phyloP scores from a whole-genome alignment of 1,140 invertebrate genomes.

The Aphelenchoides besseyi region DNA sequence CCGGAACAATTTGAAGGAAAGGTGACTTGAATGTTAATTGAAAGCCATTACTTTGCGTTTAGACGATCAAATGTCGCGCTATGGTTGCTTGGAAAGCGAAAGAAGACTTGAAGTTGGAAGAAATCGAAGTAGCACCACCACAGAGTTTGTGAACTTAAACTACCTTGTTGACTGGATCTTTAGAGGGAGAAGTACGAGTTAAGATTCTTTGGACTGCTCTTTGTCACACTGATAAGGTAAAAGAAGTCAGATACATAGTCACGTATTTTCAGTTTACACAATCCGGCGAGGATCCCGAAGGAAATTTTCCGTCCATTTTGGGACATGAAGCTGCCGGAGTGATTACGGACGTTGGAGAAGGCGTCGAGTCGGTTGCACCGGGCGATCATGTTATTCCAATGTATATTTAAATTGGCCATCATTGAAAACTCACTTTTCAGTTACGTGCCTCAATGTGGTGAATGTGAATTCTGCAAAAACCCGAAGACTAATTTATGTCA shows the following conservation, averaged over 20 bases:
- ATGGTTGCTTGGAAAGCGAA: conserved; percentile 62
- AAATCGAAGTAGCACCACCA: conserved; percentile 88
- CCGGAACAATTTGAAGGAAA: conserved; percentile 2
- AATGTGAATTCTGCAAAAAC: conserved; percentile 92
- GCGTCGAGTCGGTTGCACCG: conserved; percentile 62
- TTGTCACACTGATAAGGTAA: conserved; percentile 87
- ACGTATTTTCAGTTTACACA: conserved; percentile 66
- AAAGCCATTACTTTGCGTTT: background rate
- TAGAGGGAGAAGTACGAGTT: conserved; percentile 70
- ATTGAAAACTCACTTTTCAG: too few relatives aligned
- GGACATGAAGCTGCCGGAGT: conserved; percentile 84
- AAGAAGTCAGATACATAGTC: conserved; percentile 16
- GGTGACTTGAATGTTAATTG: background rate
- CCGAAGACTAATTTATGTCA: conserved; percentile 93
- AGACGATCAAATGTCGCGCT: conserved; percentile 52
- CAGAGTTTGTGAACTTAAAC: conserved; percentile 66
- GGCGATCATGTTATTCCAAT: conserved; percentile 93
- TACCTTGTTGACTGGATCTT: background rate
- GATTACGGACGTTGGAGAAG: conserved; percentile 75
- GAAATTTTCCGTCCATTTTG: conserved; percentile 84
- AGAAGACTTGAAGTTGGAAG: conserved; percentile 81
- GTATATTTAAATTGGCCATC: too few relatives aligned
- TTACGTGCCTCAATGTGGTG: conserved; percentile 90
- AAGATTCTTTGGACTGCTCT: conserved; percentile 72
- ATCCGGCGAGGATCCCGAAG: conserved; percentile 86